Conservation (phyloP, 2,888 invertebrate genomes). For the Mantis religiosa region DNA sequence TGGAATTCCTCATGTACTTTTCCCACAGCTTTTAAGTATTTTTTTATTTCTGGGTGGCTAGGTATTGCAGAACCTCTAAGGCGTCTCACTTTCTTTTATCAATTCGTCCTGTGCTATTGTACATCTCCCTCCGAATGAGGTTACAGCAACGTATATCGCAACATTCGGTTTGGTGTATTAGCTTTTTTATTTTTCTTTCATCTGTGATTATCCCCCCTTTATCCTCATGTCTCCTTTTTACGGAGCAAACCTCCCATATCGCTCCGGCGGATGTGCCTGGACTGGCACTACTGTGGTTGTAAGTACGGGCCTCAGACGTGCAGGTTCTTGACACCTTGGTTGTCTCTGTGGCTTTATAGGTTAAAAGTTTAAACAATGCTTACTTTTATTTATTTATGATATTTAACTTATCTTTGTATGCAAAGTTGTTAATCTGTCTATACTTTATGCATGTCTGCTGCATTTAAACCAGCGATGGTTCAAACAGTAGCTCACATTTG, state of each 20-base stretch:
- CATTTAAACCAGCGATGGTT: too few species aligned
- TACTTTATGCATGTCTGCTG: too few species aligned
- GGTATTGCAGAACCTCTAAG: neutral
- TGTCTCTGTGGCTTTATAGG: too few species aligned
- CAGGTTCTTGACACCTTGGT: too few species aligned
- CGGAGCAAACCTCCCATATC: slow-evolving; percentile 8
- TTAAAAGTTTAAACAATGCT: too few species aligned
- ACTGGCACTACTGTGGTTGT: neutral
- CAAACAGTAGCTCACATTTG: too few species aligned
- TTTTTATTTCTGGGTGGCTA: neutral
- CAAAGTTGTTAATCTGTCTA: too few species aligned
- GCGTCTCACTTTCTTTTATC: neutral
- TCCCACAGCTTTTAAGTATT: neutral
- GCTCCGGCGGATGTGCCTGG: neutral
- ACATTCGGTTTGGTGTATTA: slow-evolving; percentile 11
- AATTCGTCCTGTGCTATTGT: neutral
- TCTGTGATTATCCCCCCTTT: slow-evolving; percentile 5
- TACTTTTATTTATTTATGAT: too few species aligned
- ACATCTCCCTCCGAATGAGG: neutral
- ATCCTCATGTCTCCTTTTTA: slow-evolving; percentile 1
- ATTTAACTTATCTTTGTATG: too few species aligned
- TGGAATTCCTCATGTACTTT: neutral
- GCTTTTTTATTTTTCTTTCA: slow-evolving; percentile 8
- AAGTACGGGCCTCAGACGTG: neutral
- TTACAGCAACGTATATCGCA: neutral